phyloP scores from a whole-genome alignment of 2,797 vertebrate species.

The Enteromius paludinosus region DNA sequence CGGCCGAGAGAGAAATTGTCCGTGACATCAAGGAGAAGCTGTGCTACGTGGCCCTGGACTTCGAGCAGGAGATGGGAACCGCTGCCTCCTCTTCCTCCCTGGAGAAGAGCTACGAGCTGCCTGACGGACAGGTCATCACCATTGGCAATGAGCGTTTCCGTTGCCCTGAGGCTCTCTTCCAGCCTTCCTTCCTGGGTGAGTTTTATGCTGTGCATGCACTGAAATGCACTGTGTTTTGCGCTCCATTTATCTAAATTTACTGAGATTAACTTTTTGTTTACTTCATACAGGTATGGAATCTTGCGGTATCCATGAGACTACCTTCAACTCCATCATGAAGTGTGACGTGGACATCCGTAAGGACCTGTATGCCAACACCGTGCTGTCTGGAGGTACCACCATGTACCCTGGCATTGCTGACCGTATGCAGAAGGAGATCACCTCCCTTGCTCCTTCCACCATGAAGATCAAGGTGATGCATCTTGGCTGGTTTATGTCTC shows the following conservation, averaged over 20 bases:
- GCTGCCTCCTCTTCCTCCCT: slow-evolving; percentile 92
- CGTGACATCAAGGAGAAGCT: slow-evolving; percentile 98
- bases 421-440: slow-evolving; percentile 99
- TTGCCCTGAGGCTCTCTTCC: slow-evolving; percentile 95
- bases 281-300: slow-evolving; percentile 90
- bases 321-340: slow-evolving; percentile 99
- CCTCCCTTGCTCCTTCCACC: slow-evolving; percentile 92
- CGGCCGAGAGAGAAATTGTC: slow-evolving; percentile 94
- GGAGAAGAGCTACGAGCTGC: slow-evolving; percentile 98
- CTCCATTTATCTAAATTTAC: background rate
- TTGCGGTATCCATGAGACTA: slow-evolving; percentile 97
- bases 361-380: slow-evolving; percentile 97
- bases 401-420: slow-evolving; percentile 98
- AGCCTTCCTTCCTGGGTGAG: slow-evolving; percentile 96
- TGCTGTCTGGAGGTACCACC: slow-evolving; percentile 96
- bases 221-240: background rate
- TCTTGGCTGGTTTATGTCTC: rapidly evolving
- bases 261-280: too few species aligned
- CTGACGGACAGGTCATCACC: slow-evolving; percentile 97
- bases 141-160: slow-evolving; percentile 97
- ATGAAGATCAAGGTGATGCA: slow-evolving; percentile 96
- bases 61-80: slow-evolving; percentile 96
- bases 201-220: background rate
- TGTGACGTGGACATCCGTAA: slow-evolving; percentile 98
- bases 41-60: slow-evolving; percentile 95